A percentile compares a stretch with the other conserved stretches of the same genome.
Evolutionary conservation across 2,888 invertebrate species (phyloP).

Genomic region (Lycaena phlaeas): DNA sequence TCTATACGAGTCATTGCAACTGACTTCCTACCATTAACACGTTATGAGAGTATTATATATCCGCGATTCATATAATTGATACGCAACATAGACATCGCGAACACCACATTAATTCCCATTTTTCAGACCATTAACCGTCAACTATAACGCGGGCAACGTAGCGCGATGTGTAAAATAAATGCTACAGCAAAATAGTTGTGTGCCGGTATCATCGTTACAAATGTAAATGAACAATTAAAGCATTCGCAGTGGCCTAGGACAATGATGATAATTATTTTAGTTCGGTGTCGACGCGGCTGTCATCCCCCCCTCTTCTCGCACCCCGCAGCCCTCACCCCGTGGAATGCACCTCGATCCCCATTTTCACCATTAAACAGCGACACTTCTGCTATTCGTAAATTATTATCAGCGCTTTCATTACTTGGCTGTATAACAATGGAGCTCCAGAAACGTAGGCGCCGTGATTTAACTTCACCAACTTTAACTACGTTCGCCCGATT

Average conservation of each 20-base stretch:
- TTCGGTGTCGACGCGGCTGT: slow-evolving; percentile 65
- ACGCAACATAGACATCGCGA: slow-evolving; percentile 46
- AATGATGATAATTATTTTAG: slow-evolving; percentile 74
- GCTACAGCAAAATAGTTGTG: slow-evolving; percentile 63
- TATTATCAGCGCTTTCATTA: slow-evolving; percentile 71
- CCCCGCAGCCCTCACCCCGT: slow-evolving; percentile 27
- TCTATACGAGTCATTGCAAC: too few species aligned
- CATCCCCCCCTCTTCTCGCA: slow-evolving; percentile 43
- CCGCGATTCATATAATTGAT: slow-evolving; percentile 31
- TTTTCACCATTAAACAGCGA: slow-evolving; percentile 64
- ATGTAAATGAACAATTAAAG: slow-evolving; percentile 74
- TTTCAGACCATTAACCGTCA: slow-evolving; percentile 66
- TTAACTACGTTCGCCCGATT: slow-evolving; percentile 56
- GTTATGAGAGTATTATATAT: slow-evolving; percentile 15
- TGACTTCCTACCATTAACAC: too few species aligned
- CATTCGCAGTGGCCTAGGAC: slow-evolving; percentile 65
- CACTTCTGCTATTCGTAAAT: slow-evolving; percentile 72
- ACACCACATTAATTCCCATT: slow-evolving; percentile 65
- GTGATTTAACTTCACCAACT: slow-evolving; percentile 55
- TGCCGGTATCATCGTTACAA: slow-evolving; percentile 71
- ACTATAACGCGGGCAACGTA: slow-evolving; percentile 53
- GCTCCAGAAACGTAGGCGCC: slow-evolving; percentile 54
- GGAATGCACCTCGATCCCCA: slow-evolving; percentile 62
- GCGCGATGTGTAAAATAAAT: slow-evolving; percentile 61
- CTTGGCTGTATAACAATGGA: slow-evolving; percentile 64